These are phyloP conservation scores for Ruditapes philippinarum DNA, from an alignment of 1,140 invertebrate genomes.

Conservation along the genomic window DNA sequence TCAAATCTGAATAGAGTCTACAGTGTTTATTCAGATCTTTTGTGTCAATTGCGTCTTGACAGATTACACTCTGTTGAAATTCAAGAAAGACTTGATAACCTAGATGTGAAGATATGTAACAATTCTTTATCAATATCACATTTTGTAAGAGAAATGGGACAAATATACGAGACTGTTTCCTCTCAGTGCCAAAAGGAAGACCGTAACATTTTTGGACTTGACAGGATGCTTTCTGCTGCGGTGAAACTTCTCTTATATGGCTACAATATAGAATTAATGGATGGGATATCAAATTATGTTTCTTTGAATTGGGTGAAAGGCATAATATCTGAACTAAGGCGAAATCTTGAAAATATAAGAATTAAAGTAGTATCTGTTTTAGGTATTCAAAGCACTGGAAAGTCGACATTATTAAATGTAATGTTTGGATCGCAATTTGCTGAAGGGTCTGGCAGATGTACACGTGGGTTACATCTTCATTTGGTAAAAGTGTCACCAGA, in stretches of 20 bases:
- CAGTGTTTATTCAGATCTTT: too few species aligned
- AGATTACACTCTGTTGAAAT: too few species aligned
- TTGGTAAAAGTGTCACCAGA: not conserved
- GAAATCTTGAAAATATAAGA: not conserved
- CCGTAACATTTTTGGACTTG: too few species aligned
- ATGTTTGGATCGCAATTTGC: constrained; percentile 28
- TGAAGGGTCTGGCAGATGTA: constrained; percentile 6
- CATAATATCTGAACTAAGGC: not conserved
- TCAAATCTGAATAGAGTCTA: not conserved
- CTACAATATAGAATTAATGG: not conserved
- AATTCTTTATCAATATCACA: not conserved
- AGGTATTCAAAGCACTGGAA: constrained; percentile 43
- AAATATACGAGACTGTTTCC: not conserved
- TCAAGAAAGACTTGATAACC: too few species aligned
- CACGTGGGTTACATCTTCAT: not conserved
- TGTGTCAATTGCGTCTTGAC: too few species aligned
- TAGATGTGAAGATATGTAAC: not conserved
- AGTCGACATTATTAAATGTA: constrained; percentile 27
- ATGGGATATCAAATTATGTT: not conserved
- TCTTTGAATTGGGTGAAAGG: not conserved
- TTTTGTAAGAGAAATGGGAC: not conserved
- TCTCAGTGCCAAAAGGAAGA: not conserved
- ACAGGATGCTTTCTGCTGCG: too few species aligned
- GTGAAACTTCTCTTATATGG: not conserved
- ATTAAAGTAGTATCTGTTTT: not conserved